Evolutionary conservation across 2,113 vertebrate genomes (phyloP).

Genomic region (Boulengeromyrus knoepffleri): DNA sequence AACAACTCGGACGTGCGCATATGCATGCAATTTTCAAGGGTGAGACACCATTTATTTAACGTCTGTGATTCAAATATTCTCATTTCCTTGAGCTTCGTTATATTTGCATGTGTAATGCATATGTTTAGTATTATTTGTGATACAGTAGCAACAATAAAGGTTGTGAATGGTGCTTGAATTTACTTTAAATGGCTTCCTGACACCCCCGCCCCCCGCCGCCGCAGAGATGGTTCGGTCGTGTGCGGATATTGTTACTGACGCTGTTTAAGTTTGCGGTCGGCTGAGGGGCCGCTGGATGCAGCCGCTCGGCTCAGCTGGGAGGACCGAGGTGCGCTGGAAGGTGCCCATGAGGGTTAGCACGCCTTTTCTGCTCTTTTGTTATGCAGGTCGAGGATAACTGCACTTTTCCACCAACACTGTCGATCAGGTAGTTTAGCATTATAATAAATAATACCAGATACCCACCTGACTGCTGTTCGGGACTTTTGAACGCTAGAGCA

Average conservation of each 20-base stretch:
- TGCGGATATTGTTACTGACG: conserved; percentile 50
- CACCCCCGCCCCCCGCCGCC: not conserved
- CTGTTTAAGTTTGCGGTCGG: conserved; percentile 30
- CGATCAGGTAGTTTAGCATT: not conserved
- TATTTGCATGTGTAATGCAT: not conserved
- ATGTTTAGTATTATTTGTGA: not conserved
- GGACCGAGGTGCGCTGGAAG: not conserved
- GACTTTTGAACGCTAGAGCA: not conserved
- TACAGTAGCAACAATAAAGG: not conserved
- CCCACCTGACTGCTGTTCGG: not conserved
- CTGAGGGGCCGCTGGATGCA: conserved; percentile 21
- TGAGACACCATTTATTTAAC: not conserved
- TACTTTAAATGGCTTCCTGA: not conserved
- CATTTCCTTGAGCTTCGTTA: not conserved
- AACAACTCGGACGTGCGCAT: not conserved
- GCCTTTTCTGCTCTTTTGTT: conserved; percentile 3
- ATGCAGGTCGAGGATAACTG: not conserved
- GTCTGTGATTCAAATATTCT: not conserved
- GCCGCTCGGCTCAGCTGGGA: conserved; percentile 28
- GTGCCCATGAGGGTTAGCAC: not conserved
- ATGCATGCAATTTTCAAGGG: not conserved
- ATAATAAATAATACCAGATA: not conserved
- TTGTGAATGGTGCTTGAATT: not conserved
- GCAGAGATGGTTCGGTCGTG: conserved; percentile 30
- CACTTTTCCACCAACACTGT: not conserved